A percentile compares a stretch with the other conserved stretches of the same genome.
These are phyloP conservation scores for Mesoligia furuncula DNA, from an alignment of 2,888 invertebrate species.

Conservation along the genomic window DNA sequence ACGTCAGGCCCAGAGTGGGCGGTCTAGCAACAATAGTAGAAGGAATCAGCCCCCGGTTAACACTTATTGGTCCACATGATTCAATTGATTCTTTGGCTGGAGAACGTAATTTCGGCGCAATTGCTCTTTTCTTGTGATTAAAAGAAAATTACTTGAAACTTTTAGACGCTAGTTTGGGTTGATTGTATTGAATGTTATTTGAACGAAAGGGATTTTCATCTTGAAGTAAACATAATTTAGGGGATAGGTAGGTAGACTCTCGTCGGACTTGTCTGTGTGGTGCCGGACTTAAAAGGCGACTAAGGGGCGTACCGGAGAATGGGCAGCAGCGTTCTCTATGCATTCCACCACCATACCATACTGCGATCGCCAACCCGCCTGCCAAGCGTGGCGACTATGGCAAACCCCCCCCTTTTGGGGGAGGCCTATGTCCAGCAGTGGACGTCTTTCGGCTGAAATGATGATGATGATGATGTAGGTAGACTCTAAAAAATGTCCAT, in stretches of 20 bases:
- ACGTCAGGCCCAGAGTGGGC: constrained; percentile 79
- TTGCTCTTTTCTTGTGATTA: constrained; percentile 61
- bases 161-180: constrained; percentile 14
- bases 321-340: too few relatives aligned
- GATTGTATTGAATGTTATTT: constrained; percentile 6
- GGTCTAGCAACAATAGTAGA: constrained; percentile 80
- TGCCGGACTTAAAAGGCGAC: too few relatives aligned
- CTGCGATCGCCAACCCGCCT: too few relatives aligned
- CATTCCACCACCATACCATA: too few relatives aligned
- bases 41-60: constrained; percentile 83
- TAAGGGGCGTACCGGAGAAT: too few relatives aligned
- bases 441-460: too few relatives aligned
- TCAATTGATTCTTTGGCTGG: constrained; percentile 80
- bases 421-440: too few relatives aligned
- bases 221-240: background rate
- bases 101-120: constrained; percentile 55
- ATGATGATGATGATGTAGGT: too few relatives aligned
- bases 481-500: too few relatives aligned
- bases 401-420: too few relatives aligned
- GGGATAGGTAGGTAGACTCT: background rate
- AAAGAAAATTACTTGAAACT: constrained; percentile 52
- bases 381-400: too few relatives aligned
- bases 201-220: background rate
- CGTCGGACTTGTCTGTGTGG: too few relatives aligned
- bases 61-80: constrained; percentile 86